phyloP scores from a whole-genome alignment of 1,140 invertebrate species.

The Lethrus apterus region DNA sequence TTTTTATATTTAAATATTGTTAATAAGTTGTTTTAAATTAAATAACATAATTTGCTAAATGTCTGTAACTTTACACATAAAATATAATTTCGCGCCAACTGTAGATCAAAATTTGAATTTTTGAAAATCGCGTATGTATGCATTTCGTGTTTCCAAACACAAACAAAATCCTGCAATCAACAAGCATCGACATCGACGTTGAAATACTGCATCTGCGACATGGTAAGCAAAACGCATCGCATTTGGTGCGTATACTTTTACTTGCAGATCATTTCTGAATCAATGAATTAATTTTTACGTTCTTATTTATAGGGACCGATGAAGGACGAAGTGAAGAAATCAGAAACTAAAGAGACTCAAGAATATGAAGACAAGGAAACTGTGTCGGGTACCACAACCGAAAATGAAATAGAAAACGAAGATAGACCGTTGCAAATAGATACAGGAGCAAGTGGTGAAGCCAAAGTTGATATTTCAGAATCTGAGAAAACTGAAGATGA shows the following conservation, averaged over 20 bases:
- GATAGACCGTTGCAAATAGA: conserved; percentile 15
- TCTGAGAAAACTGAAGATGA: neutral
- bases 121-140: conserved; percentile 14
- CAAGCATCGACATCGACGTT: conserved; percentile 8
- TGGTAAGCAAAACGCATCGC: conserved; percentile 8
- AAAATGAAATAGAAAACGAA: conserved; percentile 12
- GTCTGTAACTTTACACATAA: too few species aligned
- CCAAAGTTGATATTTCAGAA: neutral
- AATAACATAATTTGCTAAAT: neutral
- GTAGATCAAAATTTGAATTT: neutral
- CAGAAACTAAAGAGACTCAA: neutral
- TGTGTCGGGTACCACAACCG: neutral
- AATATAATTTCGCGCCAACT: neutral
- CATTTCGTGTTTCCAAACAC: conserved; percentile 12
- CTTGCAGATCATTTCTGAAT: neutral
- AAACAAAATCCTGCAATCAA: conserved; percentile 17
- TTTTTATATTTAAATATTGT: neutral
- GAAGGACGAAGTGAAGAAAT: conserved; percentile 1
- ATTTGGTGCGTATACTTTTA: neutral
- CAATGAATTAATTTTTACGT: neutral
- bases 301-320: neutral
- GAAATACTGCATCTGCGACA: conserved; percentile 3
- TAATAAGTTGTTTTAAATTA: neutral
- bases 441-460: conserved; percentile 1
- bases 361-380: too few species aligned